A percentile compares a stretch with the other conserved stretches of the same genome.
Conservation (phyloP, 2,797 vertebrate species). For the Crypturellus tataupa region DNA sequence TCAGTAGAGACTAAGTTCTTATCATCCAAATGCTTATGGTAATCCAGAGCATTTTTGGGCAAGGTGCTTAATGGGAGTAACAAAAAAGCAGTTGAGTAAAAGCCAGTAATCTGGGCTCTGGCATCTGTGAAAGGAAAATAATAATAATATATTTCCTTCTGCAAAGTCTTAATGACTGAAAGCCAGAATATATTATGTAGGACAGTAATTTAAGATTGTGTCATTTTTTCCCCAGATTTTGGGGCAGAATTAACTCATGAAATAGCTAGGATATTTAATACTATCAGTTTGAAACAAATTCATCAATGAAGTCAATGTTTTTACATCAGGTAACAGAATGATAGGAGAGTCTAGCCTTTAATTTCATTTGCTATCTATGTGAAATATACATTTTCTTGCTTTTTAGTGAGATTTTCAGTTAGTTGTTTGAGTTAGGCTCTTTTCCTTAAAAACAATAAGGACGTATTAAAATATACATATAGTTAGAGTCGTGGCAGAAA, state of each 20-base stretch:
- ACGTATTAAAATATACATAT: not conserved
- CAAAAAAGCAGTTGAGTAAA: conserved; percentile 20
- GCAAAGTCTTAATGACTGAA: not conserved
- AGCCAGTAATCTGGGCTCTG: not conserved
- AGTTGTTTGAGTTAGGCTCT: not conserved
- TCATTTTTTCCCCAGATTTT: conserved; percentile 43
- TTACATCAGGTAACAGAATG: not conserved
- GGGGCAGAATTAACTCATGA: conserved; percentile 24
- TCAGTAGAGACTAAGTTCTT: not conserved
- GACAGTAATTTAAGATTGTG: not conserved
- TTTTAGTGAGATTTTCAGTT: not conserved
- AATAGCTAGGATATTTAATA: not conserved
- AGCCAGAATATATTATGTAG: not conserved
- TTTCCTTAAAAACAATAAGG: not conserved
- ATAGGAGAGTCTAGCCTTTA: not conserved
- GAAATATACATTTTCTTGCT: not conserved
- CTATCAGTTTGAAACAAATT: not conserved
- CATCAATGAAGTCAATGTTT: not conserved
- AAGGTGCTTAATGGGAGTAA: conserved; percentile 24
- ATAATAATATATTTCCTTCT: conserved; percentile 37
- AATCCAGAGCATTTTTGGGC: conserved; percentile 12
- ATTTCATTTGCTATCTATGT: not conserved
- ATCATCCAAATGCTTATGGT: not conserved
- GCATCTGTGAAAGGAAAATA: conserved; percentile 14
- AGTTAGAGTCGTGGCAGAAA: not conserved